Base-by-base conservation (phyloP, 2,113 vertebrate genomes). In the Phalacrocorax pelagicus region DNA sequence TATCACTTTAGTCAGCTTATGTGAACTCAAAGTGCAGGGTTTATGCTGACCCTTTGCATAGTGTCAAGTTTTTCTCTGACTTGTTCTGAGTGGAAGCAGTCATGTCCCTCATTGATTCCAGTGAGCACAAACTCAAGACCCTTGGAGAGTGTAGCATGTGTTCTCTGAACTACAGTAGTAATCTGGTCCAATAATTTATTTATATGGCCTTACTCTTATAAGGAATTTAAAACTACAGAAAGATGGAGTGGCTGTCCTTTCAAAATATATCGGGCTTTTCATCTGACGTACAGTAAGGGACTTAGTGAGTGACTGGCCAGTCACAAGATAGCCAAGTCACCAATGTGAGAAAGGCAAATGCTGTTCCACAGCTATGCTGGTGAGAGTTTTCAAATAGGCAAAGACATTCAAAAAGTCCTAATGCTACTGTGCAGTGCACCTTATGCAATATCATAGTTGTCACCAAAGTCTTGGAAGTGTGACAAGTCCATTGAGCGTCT, bases 41-140 rank as follows among this genome's bases (percentile, higher is more conserved):
- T 95, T 94, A 34, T 81, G 80, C 69, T 92, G 94, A 96, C 69
- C 75, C 27, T 90, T 74, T 90, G 69, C 63, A 36, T 58, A 47
- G 47, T 71, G 57, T 91, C 73, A 81, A 61, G 16, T 85, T 86
- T 93, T 90, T 84, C 42, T 84, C 65, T 92, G n/a, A 36, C 36
- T 55, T 38, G 17, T 66, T 95, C 15, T 24, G 91, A 80, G 80
- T 58, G 57, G 49, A 94, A 82, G 32, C 34, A 36, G 15, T 89
- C 6, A 24, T 47, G 91, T 74, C 58, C n/a, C 72, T 83, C 74
- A 24, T 27, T 92, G 85, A 74, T 80, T 93, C 32, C 32, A 36
- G 4, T 66, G 47, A 86, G 21, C 5, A 2, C 66, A 86, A 75
- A 32, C 38, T 69, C 16, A 51, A 84, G 69, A 79, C 29, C 27